Evolutionary conservation across 2,888 invertebrate genomes (phyloP).

Genomic region (Balanococcus diminutus): DNA sequence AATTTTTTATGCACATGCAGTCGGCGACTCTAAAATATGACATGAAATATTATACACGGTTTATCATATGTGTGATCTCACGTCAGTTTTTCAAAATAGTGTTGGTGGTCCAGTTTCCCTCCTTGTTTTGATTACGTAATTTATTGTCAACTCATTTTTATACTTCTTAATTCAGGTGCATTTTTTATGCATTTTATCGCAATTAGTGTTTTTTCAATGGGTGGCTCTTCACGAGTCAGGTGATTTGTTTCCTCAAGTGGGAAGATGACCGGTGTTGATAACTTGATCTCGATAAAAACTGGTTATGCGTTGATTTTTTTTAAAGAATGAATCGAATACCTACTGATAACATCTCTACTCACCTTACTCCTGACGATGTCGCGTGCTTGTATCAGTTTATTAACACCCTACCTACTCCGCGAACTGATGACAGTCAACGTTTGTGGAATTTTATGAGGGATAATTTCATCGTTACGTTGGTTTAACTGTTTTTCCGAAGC

Average conservation of each 20-base stretch:
- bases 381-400: neutral
- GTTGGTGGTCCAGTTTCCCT: neutral
- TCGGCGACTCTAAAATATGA: neutral
- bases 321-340: neutral
- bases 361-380: neutral
- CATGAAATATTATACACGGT: neutral
- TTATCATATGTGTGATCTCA: neutral
- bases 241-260: neutral
- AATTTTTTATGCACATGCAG: conserved; percentile 27
- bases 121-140: neutral
- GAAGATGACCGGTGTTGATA: neutral
- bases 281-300: neutral
- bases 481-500: neutral
- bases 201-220: neutral
- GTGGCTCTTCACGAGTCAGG: too few species aligned
- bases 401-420: neutral
- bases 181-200: neutral
- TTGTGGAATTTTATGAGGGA: neutral
- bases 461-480: neutral
- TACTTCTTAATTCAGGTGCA: too few species aligned
- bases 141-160: neutral
- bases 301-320: neutral
- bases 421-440: neutral
- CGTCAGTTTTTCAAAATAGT: neutral
- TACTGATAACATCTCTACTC: too few species aligned